Conservation (phyloP, 2,888 invertebrate genomes). For the Amphiduros pacificus region DNA sequence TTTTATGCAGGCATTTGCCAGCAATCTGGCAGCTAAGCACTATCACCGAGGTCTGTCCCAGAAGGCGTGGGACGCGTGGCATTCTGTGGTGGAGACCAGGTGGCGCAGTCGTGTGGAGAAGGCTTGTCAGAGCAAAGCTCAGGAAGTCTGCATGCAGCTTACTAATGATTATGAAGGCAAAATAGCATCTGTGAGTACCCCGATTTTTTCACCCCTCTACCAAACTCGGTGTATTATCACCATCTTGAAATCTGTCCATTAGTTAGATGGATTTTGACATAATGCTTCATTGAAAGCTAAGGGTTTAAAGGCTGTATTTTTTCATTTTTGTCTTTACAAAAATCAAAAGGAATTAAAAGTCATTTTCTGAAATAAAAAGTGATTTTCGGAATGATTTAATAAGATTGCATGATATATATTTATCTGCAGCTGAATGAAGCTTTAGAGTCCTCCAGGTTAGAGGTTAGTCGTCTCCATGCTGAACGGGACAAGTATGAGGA, state of each 20-base stretch:
- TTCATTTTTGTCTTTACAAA: too few relatives aligned
- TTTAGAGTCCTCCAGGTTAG: conserved; percentile 36
- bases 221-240: too few relatives aligned
- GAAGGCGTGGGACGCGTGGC: conserved; percentile 51
- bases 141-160: conserved; percentile 54
- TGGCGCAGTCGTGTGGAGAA: conserved; percentile 53
- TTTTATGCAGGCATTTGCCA: conserved; percentile 48
- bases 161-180: conserved; percentile 52
- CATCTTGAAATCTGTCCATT: too few relatives aligned
- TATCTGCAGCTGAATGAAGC: conserved; percentile 30
- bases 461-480: conserved; percentile 41
- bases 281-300: too few relatives aligned
- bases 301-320: too few relatives aligned
- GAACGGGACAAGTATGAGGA: conserved; percentile 54
- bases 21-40: conserved; percentile 45
- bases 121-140: conserved; percentile 55
- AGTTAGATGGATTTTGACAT: too few relatives aligned
- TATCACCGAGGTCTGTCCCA: conserved; percentile 39
- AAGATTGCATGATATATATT: too few relatives aligned
- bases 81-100: conserved; percentile 44
- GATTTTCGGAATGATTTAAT: too few relatives aligned
- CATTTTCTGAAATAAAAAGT: too few relatives aligned
- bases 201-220: too few relatives aligned
- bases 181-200: conserved; percentile 46
- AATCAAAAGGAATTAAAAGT: too few relatives aligned